These are phyloP conservation scores for Drosophila antonietae DNA, from an alignment of 2,888 invertebrate genomes.

Conservation along the genomic window DNA sequence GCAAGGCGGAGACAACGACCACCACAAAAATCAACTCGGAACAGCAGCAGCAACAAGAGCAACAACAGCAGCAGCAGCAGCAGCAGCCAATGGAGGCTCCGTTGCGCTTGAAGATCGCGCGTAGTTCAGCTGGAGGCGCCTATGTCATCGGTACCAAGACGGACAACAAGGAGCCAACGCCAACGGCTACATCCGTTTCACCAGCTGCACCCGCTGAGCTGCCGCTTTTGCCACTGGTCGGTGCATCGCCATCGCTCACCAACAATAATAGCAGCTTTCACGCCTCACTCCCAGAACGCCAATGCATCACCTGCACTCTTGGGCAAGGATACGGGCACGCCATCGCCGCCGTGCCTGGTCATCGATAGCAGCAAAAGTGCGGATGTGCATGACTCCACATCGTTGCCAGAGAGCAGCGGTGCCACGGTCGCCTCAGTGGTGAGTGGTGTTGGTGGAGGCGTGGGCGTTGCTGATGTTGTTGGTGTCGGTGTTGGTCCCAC, in stretches of 20 bases:
- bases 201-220: constrained; percentile 36
- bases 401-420: constrained; percentile 68
- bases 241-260: constrained; percentile 28
- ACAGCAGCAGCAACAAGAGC: constrained; percentile 19
- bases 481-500: constrained; percentile 37
- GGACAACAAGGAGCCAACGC: constrained; percentile 46
- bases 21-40: neutral
- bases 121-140: constrained; percentile 91
- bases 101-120: constrained; percentile 92
- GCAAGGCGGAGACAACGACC: constrained; percentile 80
- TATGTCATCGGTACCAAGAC: constrained; percentile 81
- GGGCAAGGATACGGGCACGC: constrained; percentile 76
- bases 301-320: constrained; percentile 66
- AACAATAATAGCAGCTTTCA: constrained; percentile 31
- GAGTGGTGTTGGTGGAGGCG: constrained; percentile 23
- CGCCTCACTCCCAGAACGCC: constrained; percentile 71
- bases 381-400: constrained; percentile 77
- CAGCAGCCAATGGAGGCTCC: constrained; percentile 85
- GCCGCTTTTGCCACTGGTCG: constrained; percentile 13
- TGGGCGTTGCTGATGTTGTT: constrained; percentile 3
- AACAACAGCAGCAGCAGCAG: constrained; percentile 15
- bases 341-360: constrained; percentile 78
- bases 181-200: neutral
- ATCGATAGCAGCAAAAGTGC: constrained; percentile 80
- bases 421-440: constrained; percentile 15